A percentile compares a stretch with the other conserved stretches of the same genome.
Conservation (phyloP, 2,113 vertebrate species). For the Neofelis nebulosa region DNA sequence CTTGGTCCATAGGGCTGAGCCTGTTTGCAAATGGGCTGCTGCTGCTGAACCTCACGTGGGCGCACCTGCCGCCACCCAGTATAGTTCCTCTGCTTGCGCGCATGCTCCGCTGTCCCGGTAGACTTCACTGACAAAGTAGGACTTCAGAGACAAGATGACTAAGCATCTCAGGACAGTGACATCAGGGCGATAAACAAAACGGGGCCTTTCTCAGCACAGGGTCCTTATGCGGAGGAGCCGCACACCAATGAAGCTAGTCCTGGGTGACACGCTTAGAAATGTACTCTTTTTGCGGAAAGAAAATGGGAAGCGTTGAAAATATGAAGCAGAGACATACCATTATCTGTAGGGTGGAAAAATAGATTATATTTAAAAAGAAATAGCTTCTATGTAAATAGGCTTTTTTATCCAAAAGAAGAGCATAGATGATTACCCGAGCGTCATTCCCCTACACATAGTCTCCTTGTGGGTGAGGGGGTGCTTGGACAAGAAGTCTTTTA, state of each 20-base stretch:
- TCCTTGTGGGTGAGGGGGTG: not conserved
- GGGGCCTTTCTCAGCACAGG: not conserved
- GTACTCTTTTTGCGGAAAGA: not conserved
- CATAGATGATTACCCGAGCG: not conserved
- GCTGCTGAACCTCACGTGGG: accelerated
- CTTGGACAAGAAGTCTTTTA: not conserved
- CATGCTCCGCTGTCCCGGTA: not conserved
- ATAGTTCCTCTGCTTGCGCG: accelerated
- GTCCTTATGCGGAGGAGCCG: not conserved
- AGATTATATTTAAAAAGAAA: not conserved
- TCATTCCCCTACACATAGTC: not conserved
- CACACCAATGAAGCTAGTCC: not conserved
- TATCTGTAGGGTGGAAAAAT: not conserved
- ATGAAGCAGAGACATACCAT: not conserved
- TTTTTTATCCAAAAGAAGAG: not conserved
- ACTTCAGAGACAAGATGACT: not conserved
- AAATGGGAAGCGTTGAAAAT: not conserved
- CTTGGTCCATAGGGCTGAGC: too few relatives aligned
- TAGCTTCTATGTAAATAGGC: not conserved
- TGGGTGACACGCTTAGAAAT: not conserved
- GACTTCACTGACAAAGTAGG: not conserved
- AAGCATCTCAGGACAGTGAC: not conserved
- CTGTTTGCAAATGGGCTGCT: too few relatives aligned
- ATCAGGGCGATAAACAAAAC: not conserved
- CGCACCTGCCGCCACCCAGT: accelerated